A percentile compares a stretch with the other conserved stretches of the same genome.
Evolutionary conservation across 2,888 invertebrate species (phyloP).

Genomic region (Stenichneumon culpator): DNA sequence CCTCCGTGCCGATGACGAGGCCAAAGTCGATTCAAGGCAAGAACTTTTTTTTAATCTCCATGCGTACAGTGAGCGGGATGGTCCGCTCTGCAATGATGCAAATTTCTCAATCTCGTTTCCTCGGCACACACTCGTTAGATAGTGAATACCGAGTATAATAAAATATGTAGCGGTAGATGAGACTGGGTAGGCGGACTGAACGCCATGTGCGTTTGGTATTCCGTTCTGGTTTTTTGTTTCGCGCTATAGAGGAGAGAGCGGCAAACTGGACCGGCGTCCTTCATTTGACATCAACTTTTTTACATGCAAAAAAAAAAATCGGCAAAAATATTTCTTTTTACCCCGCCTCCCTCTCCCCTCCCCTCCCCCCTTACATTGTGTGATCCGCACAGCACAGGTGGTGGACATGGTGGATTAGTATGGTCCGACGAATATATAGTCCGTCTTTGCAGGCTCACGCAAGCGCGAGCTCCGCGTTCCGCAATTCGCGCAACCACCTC

Average conservation of each 20-base stretch:
- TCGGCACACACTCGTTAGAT: conserved; percentile 23
- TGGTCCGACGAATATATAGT: neutral
- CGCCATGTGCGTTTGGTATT: conserved; percentile 6
- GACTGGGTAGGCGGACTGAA: conserved; percentile 5
- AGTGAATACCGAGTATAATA: conserved; percentile 25
- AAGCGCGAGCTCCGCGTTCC: conserved; percentile 60
- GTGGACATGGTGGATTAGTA: too few species aligned
- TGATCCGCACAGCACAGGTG: neutral
- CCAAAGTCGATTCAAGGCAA: conserved; percentile 53
- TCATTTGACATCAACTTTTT: too few species aligned
- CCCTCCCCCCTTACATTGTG: too few species aligned
- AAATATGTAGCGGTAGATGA: conserved; percentile 46
- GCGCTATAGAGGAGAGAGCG: too few species aligned
- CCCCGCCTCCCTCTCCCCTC: too few species aligned
- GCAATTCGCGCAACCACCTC: conserved; percentile 54
- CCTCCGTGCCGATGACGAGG: conserved; percentile 47
- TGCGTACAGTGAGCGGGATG: conserved; percentile 5
- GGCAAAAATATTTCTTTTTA: too few species aligned
- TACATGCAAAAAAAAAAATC: too few species aligned
- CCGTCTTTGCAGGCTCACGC: conserved; percentile 39
- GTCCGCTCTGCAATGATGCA: conserved; percentile 52
- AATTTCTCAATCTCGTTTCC: conserved; percentile 65
- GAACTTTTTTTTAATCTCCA: neutral
- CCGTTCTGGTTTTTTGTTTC: neutral
- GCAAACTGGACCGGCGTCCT: too few species aligned